Percentiles rank a stretch among this genome's conserved stretches.
phyloP scores from a whole-genome alignment of 1,140 invertebrate genomes.

The Trichonephila clavata region DNA sequence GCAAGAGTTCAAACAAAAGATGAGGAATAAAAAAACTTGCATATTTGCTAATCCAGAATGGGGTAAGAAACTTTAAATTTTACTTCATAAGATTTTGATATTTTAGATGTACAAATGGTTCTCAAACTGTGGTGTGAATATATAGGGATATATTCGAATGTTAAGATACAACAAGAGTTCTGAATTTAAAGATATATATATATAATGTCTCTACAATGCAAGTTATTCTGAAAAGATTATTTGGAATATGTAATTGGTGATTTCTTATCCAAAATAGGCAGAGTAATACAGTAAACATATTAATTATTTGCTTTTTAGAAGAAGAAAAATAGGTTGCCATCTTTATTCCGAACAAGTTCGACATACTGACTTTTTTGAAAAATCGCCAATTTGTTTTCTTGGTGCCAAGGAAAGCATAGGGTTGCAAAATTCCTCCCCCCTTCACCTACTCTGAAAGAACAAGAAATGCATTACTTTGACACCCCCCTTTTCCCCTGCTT shows the following conservation, averaged over 20 bases:
- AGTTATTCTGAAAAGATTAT: not conserved
- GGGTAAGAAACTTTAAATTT: conserved; percentile 17
- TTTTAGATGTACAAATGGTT: not conserved
- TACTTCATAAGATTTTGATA: not conserved
- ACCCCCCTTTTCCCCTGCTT: too few species aligned
- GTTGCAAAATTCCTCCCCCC: too few species aligned
- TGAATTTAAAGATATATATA: too few species aligned
- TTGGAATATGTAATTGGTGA: not conserved
- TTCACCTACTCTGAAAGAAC: too few species aligned
- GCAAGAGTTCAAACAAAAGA: not conserved
- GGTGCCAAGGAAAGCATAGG: too few species aligned
- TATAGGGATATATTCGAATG: not conserved
- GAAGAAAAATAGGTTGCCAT: too few species aligned
- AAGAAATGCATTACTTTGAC: too few species aligned
- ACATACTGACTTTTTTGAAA: too few species aligned
- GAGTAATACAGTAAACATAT: too few species aligned
- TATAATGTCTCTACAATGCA: not conserved
- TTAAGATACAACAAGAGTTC: not conserved
- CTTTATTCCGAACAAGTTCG: too few species aligned
- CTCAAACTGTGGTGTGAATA: not conserved
- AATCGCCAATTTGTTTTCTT: too few species aligned
- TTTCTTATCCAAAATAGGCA: not conserved
- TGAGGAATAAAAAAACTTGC: not conserved
- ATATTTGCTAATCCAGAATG: not conserved
- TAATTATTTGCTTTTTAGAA: too few species aligned